Evolutionary conservation across 2,888 invertebrate species (phyloP).

Genomic region (Deroplatys truncata): DNA sequence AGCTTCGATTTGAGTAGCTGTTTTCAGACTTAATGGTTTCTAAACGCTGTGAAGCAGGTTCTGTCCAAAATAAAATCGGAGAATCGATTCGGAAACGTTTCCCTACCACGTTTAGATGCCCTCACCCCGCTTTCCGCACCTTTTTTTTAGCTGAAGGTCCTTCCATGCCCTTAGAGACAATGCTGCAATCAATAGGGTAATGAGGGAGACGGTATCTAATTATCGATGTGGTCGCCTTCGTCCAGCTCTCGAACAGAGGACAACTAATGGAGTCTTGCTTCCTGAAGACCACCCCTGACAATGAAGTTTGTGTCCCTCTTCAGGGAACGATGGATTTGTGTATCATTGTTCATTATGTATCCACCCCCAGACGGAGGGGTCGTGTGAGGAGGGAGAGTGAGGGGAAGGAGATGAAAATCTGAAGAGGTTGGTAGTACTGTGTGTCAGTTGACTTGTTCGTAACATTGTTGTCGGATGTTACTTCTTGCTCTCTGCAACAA

Average conservation of each 20-base stretch:
- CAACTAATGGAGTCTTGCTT: conserved; percentile 15
- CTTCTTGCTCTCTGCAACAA: neutral
- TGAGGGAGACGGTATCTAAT: conserved; percentile 21
- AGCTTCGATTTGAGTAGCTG: too few species aligned
- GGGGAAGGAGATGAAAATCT: neutral
- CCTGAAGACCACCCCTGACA: conserved; percentile 11
- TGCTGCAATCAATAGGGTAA: conserved; percentile 25
- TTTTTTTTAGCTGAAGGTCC: neutral
- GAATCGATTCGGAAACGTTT: neutral
- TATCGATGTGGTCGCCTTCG: conserved; percentile 18
- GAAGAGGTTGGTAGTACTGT: neutral
- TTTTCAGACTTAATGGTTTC: too few species aligned
- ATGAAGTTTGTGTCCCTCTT: conserved; percentile 19
- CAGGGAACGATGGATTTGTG: conserved; percentile 19
- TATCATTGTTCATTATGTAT: conserved; percentile 26
- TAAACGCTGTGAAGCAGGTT: neutral
- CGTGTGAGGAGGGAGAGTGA: neutral
- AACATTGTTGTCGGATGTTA: neutral
- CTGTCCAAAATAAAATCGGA: neutral
- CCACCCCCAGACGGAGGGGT: neutral
- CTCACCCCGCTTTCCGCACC: neutral
- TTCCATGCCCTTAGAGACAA: conserved; percentile 10
- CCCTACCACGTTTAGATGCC: neutral
- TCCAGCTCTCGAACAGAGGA: neutral
- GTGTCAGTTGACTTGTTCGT: conserved; percentile 8